Evolutionary conservation across 2,113 vertebrate species (phyloP), one percentile per base, ranked within the genome.

Genomic region (Pampusana beccarii): DNA sequence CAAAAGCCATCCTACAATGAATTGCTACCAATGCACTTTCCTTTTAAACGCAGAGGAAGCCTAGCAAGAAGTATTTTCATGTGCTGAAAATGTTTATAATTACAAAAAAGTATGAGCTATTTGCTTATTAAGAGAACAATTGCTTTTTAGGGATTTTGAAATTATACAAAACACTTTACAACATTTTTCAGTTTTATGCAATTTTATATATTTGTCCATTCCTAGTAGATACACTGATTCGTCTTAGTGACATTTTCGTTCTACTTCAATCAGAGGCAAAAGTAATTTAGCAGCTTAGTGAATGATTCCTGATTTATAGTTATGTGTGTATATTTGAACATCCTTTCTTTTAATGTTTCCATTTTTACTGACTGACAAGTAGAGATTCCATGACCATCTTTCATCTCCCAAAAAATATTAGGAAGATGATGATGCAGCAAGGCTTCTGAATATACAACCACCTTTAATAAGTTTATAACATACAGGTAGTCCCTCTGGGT

Each of bases 161-260:
- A 65, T 84, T 0, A 34, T 19, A 24, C 5, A 42, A 74, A 66
- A 3, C 3, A 29, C 5, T 48, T 89, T 4, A 40, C 3, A n/a
- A 51, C 0, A 53, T 53, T 88, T 79, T 88, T 61, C 18, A 65
- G 2, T 44, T 85, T 70, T 36, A 29, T 60, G 5, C 6, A 25
- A 1, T 51, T 92, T 54, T 51, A 20, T n/a, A 8, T 66, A 50
- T n/a, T 62, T 66, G 4, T 3, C 5, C 38, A 9, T 33, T 70
- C 24, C 51, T 53, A 17, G 15, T 13, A 50, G 15, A 51, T 61
- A 44, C 14, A 66, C 23, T n/a, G 44, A 31, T 83, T 56, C 67
- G 7, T 38, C 5, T 78, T 58, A 79, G 21, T 42, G 8, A 24
- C 25, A 58, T 54, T 64, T 24, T 70, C 4, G 21, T 58, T 58